phyloP scores from a whole-genome alignment of 1,140 invertebrate genomes.

The Phortica variegata region DNA sequence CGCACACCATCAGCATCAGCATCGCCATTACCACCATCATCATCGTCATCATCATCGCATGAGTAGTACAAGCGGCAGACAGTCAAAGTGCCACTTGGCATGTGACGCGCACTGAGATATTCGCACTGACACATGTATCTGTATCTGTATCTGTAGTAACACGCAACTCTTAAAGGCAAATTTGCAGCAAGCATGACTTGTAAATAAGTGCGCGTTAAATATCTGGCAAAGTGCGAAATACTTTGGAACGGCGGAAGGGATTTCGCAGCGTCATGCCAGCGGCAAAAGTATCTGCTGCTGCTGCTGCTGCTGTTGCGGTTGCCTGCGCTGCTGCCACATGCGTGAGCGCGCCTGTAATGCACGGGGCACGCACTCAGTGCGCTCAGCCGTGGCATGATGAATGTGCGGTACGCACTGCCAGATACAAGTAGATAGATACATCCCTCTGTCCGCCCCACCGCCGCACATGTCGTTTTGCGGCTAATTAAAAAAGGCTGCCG shows the following conservation, averaged over 20 bases:
- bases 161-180: constrained; percentile 50
- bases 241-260: constrained; percentile 37
- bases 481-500: too few species aligned
- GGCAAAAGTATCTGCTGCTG: constrained; percentile 4
- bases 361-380: constrained; percentile 48
- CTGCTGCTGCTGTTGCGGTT: constrained; percentile 4
- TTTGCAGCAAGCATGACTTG: constrained; percentile 56
- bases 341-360: constrained; percentile 27
- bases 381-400: constrained; percentile 52
- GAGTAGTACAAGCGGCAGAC: neutral
- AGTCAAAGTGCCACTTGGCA: constrained; percentile 6
- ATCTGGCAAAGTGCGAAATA: constrained; percentile 56
- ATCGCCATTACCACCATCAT: neutral
- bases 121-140: neutral
- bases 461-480: too few species aligned
- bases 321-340: neutral
- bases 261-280: constrained; percentile 11
- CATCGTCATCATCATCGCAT: neutral
- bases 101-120: neutral
- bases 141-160: constrained; percentile 16
- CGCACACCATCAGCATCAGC: constrained; percentile 16
- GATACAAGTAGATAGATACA: too few species aligned
- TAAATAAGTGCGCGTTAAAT: constrained; percentile 56
- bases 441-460: too few species aligned
- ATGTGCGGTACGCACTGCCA: constrained; percentile 30